Evolutionary conservation across 2,888 invertebrate species (phyloP).

Genomic region (Brachypalpus laphriformis): DNA sequence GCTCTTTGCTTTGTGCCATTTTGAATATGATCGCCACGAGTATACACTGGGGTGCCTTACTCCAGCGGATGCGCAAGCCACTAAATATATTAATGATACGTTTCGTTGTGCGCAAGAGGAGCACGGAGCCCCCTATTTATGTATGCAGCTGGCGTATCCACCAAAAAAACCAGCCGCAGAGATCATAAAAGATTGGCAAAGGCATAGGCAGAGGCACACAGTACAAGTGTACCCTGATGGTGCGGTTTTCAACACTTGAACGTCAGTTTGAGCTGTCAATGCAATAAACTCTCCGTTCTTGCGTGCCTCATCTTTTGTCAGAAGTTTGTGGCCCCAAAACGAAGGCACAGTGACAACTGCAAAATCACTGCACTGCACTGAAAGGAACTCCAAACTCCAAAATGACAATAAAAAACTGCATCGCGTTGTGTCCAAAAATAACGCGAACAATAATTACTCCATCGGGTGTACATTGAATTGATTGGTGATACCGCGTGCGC

Average conservation of each 20-base stretch:
- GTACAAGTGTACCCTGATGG: conserved; percentile 66
- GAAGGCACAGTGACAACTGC: conserved; percentile 51
- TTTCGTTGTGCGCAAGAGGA: conserved; percentile 31
- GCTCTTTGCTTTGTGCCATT: conserved; percentile 51
- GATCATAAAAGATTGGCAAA: conserved; percentile 71
- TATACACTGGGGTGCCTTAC: conserved; percentile 27
- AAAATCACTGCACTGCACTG: conserved; percentile 30
- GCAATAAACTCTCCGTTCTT: conserved; percentile 58
- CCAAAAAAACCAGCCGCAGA: conserved; percentile 54
- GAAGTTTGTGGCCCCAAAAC: conserved; percentile 21
- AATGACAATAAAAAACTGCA: background rate
- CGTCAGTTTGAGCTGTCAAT: conserved; percentile 67
- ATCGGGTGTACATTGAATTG: conserved; percentile 27
- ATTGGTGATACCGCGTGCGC: conserved; percentile 59
- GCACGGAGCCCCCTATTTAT: conserved; percentile 54
- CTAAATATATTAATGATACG: conserved; percentile 73
- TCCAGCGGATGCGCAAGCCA: conserved; percentile 67
- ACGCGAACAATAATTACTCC: conserved; percentile 58
- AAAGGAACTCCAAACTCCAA: background rate
- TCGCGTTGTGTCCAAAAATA: conserved; percentile 55
- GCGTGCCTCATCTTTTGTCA: conserved; percentile 30
- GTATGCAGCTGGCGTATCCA: conserved; percentile 64
- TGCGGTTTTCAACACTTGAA: conserved; percentile 72
- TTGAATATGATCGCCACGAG: conserved; percentile 42
- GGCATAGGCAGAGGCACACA: background rate